Evolutionary conservation across 2,113 vertebrate genomes (phyloP), one percentile per base, ranked within the genome.

Genomic region (Prochilodus magdalenae): DNA sequence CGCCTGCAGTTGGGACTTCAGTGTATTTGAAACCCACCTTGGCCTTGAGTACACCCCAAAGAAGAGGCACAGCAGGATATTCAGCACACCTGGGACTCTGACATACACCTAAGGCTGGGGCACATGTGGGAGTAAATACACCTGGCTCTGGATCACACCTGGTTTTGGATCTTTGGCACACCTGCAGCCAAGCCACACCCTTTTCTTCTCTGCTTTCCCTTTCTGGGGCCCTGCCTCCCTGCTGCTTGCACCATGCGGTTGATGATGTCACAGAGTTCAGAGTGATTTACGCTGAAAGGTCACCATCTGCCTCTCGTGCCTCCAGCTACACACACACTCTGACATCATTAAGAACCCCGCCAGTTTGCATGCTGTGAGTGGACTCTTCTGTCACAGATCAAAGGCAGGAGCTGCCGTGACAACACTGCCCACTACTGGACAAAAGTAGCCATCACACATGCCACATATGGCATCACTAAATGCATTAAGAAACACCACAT

Each of bases 211-310:
- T 60, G 40, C 30, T 24, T 44, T 44, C 40, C 40, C 5, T 12
- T 30, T 44, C 40, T 22, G 26, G 67, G 62, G 67, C 26, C 55
- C 40, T 10, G 13, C 44, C 20, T 49, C 40, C 53, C 55, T 65
- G 62, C 30, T 18, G 60, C 5, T 62, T 24, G 78, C 57, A 10
- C 24, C 33, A 18, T 40, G 36, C 22, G 57, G 57, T 33, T 60
- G 76, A 71, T 60, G 75, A 87, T 88, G 88, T 92, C 86, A 89
- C 0, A 22, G 80, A 82, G 91, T 92, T 93, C 88, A 89, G 88
- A 90, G 84, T 92, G 89, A 91, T 93, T 89, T 88, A 87, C 88
- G 88, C 84, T 89, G 57, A 92, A 91, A 93, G 92, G 93, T 93
- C 91, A 92, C 92, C 92, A 94, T 94, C 92, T 93, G 92, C 88